Conservation (phyloP, 2,113 vertebrate genomes). For the Theristicus caerulescens region DNA sequence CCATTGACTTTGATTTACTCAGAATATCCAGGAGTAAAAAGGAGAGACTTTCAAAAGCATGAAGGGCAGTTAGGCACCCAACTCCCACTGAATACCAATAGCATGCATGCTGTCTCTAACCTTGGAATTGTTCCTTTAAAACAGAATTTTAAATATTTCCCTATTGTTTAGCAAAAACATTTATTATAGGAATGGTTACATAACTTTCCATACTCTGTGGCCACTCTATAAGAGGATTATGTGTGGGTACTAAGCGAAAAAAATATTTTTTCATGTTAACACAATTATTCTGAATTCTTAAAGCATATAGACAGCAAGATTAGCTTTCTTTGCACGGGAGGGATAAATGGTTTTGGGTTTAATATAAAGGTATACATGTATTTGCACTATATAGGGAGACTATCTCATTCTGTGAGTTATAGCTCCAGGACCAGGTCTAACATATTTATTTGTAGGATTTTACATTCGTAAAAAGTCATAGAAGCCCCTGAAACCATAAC, state of each 20-base stretch:
- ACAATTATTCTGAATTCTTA: background rate
- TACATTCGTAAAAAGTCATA: background rate
- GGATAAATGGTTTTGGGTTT: background rate
- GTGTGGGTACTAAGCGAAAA: background rate
- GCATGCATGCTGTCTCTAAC: background rate
- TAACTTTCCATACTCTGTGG: background rate
- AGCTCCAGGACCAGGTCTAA: background rate
- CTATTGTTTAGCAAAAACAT: background rate
- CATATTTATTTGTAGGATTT: background rate
- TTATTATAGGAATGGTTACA: background rate
- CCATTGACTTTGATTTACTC: background rate
- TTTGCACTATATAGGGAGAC: background rate
- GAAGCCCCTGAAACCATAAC: slow-evolving; percentile 1
- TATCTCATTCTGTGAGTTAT: background rate
- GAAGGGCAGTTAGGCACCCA: background rate
- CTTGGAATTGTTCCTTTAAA: background rate
- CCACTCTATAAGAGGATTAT: background rate
- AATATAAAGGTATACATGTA: background rate
- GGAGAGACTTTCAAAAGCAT: background rate
- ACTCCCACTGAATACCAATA: background rate
- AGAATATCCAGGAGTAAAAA: background rate
- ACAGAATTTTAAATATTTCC: background rate
- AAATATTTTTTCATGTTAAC: background rate
- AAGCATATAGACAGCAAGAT: background rate
- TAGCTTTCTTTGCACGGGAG: background rate